Percentiles rank a stretch among this genome's conserved stretches.
phyloP scores from a whole-genome alignment of 2,113 vertebrate genomes.

The Turnix velox region DNA sequence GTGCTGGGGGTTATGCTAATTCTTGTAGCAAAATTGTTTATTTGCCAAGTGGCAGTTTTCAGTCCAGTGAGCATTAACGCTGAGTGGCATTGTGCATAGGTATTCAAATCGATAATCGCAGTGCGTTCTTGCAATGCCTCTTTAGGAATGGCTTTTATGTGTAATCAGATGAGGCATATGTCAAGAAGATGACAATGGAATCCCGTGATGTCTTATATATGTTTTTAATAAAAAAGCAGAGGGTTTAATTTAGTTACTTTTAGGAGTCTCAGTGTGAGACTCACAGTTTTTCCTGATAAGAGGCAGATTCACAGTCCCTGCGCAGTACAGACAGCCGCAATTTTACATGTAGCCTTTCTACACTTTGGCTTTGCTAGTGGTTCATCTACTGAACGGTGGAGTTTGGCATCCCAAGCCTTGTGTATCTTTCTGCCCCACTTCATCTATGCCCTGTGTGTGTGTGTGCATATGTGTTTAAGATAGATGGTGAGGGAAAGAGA shows the following conservation, averaged over 20 bases:
- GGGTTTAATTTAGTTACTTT: slow-evolving; percentile 30
- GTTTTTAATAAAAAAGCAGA: slow-evolving; percentile 46
- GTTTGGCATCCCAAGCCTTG: not conserved
- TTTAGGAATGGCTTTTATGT: slow-evolving; percentile 46
- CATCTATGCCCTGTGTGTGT: rapidly evolving
- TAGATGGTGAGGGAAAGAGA: not conserved
- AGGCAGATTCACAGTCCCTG: not conserved
- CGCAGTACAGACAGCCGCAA: not conserved
- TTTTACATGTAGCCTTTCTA: not conserved
- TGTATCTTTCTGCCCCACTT: not conserved
- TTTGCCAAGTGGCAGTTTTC: not conserved
- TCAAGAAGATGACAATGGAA: slow-evolving; percentile 35
- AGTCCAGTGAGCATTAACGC: not conserved
- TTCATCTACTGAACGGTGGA: not conserved
- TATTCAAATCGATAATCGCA: not conserved
- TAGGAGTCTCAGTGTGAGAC: not conserved
- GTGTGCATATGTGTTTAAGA: rapidly evolving
- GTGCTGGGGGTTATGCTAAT: not conserved
- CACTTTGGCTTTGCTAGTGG: not conserved
- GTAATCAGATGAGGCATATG: slow-evolving; percentile 48
- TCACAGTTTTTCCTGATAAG: slow-evolving; percentile 7
- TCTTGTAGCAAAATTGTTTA: not conserved
- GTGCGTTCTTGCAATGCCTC: not conserved
- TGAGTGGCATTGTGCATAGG: not conserved
- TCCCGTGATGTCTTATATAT: slow-evolving; percentile 7